Base-by-base conservation (phyloP, 2,888 invertebrate genomes). In the Phalera bucephala region DNA sequence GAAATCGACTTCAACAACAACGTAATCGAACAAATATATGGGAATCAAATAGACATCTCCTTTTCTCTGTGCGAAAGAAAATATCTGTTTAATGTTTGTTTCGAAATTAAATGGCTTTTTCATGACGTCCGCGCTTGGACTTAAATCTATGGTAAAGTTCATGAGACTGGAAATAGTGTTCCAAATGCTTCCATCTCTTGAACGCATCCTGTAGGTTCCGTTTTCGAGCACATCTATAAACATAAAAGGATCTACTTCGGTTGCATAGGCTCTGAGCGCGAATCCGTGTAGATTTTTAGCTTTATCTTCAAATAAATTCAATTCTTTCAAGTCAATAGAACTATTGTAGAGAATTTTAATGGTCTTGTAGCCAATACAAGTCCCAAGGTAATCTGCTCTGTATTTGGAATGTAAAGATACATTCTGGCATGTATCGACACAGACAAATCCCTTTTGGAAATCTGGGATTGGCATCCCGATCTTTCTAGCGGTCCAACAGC, bases 171-270 rank as follows among this genome's bases (percentile, higher is more conserved):
- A 50, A 40, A 85, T 61, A 2, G 70, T 67, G 6, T 62, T 80
- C 88, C 89, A 89, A 10, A 88, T 56, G 11, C 43, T 55, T 2
- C 86, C 89, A 47, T 89, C 88, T 58, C 89, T 68, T 11, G 62
- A 42, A 20, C 49, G 35, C 4, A 86, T 42, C 1, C 53, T 61
- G 31, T 65, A 80, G 0, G 57, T 70, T 6, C 74, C 77, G 39
- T 82, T 62, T 2, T 42, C 53, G 1, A 65, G 32, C 12, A 66
- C 57, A 1, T 42, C 44, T 27, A 86, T 65, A 2, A 40, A 19
- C 12, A 74, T 34, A 50, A 86, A 86, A 3, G 86, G 86, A 32
- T 55, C 38, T 0, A 78, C 52, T 53, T 82, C 68, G 1, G 56
- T 51, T 5, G 58, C 39, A 31, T 67, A 74, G 0, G 74, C 64